Base-by-base conservation (phyloP, 2,888 invertebrate genomes). In the Sthenelais limicola region DNA sequence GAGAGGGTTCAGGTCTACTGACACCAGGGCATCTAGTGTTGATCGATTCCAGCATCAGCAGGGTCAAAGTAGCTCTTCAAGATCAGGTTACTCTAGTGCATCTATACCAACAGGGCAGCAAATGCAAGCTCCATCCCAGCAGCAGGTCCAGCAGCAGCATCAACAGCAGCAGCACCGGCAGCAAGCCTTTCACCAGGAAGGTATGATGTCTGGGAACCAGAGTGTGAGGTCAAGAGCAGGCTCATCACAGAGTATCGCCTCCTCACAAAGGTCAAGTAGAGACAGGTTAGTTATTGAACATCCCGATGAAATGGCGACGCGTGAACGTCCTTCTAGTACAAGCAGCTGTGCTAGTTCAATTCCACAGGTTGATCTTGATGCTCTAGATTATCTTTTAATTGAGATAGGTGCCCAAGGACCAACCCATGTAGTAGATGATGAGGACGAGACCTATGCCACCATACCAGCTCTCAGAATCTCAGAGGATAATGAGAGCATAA, bases 321-420 rank as follows among this genome's bases (percentile, higher is more conserved):
- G 62, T 38, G 62, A 62, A 21, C 62, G 62, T 21, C 38, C 62
- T 26, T 21, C 62, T 35, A 62, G 62, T 24, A 12, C 62, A 35
- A 62, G 62, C 38, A 35, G 35, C 26, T 62, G 62, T 38, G 62
- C 62, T 12, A 62, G 62, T 62, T 62, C 62, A 35, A 62, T 62
- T 28, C 62, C 62, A 62, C 62, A 62, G 62, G 62, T 62, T 62
- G 62, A 62, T 43, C 24, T 62, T 35, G 62, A 62, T 38, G 62
- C 62, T 1, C 62, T 62, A 26, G 62, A 62, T 28, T 43, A 35
- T 1, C 24, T 62, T 24, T 43, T 62, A 24, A 24, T 62, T 38
- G 62, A 62, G 38, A 62, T 62, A 15, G 62, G 62, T 35, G 62
- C 62, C 26, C n/a, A n/a, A n/a, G n/a, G n/a, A n/a, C n/a, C n/a